Base-by-base conservation (phyloP, 2,113 vertebrate species). In the Anseranas semipalmata region DNA sequence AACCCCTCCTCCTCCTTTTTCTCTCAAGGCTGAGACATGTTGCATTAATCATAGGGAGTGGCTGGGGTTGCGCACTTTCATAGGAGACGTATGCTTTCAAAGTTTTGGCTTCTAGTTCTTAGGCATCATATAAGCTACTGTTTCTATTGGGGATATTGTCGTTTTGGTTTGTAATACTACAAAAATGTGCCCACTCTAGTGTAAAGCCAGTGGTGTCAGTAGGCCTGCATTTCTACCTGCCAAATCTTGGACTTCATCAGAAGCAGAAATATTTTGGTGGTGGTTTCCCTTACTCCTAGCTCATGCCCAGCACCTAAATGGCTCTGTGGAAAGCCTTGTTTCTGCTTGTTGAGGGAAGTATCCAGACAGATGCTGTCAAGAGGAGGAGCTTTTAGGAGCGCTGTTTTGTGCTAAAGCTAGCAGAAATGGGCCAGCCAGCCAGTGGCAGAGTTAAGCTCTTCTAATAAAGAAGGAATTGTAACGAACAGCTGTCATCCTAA, bases 301-400 rank as follows among this genome's bases (percentile, higher is more conserved):
- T 88, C 5, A 0, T 74, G 87, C 50, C 59, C 59, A 89, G 60
- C 32, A 53, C 35, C 67, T 75, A 80, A 78, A 87, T 68, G 85
- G 67, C 43, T 81, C 73, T 91, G 66, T 96, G 92, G 86, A 95
- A 87, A 94, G 86, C 86, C 77, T 92, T 83, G 82, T 95, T 90
- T 86, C 88, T 96, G 89, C 87, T 96, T 87, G 65, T 72, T 89
- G 90, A 96, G 91, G 89, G 95, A 96, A 96, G 97, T 94, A 97
- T 90, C 96, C 67, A 97, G 96, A 96, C 96, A 98, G 98, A 98
- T 97, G 95, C 97, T 97, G 81, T 81, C 13, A 75, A 96, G 96
- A 96, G 98, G 97, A 95, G 96, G 97, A 96, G 89, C 91, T 89
- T 93, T 95, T 91, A 90, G 58, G 72, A 71, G 75, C 33, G 62